Percentiles rank a stretch among this genome's conserved stretches.
Evolutionary conservation across 2,888 invertebrate species (phyloP).

Genomic region (Ganaspis brasiliensis): DNA sequence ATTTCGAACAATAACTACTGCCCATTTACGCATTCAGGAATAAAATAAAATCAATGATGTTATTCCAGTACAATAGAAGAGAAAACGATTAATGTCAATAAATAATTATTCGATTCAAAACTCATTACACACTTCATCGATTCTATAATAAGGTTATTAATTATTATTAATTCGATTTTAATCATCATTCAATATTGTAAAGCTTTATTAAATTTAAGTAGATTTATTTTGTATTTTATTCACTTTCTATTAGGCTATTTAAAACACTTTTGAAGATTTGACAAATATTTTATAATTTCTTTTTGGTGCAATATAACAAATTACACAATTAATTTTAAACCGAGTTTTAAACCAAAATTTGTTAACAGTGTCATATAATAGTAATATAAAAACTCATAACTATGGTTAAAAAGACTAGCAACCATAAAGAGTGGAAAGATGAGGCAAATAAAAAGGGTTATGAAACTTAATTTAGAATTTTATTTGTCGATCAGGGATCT

Average conservation of each 20-base stretch:
- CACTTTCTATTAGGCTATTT: no score
- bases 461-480: constrained; percentile 4
- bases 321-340: no score
- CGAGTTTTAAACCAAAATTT: no score
- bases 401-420: background rate
- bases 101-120: constrained; percentile 3
- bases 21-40: no score
- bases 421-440: background rate
- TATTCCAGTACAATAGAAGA: background rate
- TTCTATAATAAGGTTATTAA: background rate
- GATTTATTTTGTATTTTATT: no score
- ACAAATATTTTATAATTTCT: no score
- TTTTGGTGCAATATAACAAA: no score
- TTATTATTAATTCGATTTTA: background rate
- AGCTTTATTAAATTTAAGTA: no score
- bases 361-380: no score
- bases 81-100: background rate
- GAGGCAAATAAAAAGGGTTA: background rate
- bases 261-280: no score
- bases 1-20: no score
- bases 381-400: no score
- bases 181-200: background rate
- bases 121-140: background rate
- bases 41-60: background rate
- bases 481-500: constrained; percentile 28